A percentile compares a stretch with the other conserved stretches of the same genome.
phyloP scores from a whole-genome alignment of 2,888 invertebrate species.

The Eupithecia exiguata region DNA sequence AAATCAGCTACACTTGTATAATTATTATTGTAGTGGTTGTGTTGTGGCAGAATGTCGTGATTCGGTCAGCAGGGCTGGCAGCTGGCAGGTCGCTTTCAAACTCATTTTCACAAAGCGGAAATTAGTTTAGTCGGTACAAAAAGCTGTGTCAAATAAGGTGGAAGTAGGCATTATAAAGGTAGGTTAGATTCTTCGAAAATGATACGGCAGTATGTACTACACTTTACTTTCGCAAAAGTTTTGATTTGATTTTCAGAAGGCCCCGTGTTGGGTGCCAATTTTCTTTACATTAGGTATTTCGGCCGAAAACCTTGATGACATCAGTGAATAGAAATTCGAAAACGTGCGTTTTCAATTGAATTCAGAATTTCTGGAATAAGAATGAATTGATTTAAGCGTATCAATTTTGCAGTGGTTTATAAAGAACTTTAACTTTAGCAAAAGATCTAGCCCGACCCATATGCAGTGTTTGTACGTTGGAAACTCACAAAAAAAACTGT shows the following conservation, averaged over 20 bases:
- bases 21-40: slow-evolving; percentile 16
- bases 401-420: neutral
- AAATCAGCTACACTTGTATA: slow-evolving; percentile 17
- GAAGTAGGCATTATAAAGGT: neutral
- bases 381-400: neutral
- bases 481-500: too few species aligned
- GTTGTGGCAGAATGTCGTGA: slow-evolving; percentile 39
- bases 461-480: too few species aligned
- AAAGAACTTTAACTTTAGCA: neutral
- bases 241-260: neutral
- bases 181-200: slow-evolving; percentile 21
- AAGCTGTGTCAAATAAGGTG: slow-evolving; percentile 10
- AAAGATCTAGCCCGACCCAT: too few species aligned
- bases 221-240: neutral
- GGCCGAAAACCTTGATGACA: neutral
- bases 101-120: slow-evolving; percentile 62
- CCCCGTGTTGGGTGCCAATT: neutral
- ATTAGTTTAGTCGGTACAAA: slow-evolving; percentile 50
- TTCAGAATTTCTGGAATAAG: neutral
- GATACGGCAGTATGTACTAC: slow-evolving; percentile 16
- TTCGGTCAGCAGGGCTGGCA: slow-evolving; percentile 51
- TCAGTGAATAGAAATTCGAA: neutral
- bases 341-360: neutral
- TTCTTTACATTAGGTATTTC: neutral
- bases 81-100: slow-evolving; percentile 48